These are phyloP conservation scores for Agapornis canus DNA, from an alignment of 2,797 vertebrate genomes.

Conservation along the genomic window DNA sequence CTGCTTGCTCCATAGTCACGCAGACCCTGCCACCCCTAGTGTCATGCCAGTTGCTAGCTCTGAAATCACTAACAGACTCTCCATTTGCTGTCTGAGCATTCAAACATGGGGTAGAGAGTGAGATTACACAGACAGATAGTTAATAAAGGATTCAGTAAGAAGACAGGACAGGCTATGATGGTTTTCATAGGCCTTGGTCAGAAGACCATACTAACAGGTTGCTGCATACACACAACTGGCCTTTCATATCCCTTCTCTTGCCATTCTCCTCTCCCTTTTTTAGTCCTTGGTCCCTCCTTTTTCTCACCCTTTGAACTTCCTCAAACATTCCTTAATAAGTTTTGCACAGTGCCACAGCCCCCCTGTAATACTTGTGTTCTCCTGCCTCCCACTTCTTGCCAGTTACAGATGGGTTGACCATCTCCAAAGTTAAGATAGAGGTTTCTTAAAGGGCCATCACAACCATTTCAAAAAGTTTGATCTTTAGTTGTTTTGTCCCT, in stretches of 20 bases:
- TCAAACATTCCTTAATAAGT: not conserved
- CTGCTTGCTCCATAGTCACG: rapidly evolving
- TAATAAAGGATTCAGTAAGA: not conserved
- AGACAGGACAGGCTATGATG: not conserved
- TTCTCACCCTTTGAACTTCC: not conserved
- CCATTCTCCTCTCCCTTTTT: not conserved
- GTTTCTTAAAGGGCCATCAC: not conserved
- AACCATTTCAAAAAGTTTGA: not conserved
- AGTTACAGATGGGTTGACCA: not conserved
- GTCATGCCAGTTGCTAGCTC: not conserved
- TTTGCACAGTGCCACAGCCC: not conserved
- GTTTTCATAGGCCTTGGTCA: not conserved
- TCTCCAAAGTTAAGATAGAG: not conserved
- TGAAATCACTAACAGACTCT: not conserved
- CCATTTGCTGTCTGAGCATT: not conserved
- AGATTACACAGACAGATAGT: not conserved
- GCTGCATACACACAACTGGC: not conserved
- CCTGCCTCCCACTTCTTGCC: not conserved
- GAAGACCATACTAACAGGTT: not conserved
- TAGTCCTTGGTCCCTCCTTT: not conserved
- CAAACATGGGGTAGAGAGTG: not conserved
- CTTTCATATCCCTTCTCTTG: not conserved
- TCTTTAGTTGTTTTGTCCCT: not conserved
- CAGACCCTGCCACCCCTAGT: not conserved
- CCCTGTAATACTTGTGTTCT: rapidly evolving